These are phyloP conservation scores for Dasysyrphus tricinctus DNA, from an alignment of 2,888 invertebrate genomes.

Conservation along the genomic window DNA sequence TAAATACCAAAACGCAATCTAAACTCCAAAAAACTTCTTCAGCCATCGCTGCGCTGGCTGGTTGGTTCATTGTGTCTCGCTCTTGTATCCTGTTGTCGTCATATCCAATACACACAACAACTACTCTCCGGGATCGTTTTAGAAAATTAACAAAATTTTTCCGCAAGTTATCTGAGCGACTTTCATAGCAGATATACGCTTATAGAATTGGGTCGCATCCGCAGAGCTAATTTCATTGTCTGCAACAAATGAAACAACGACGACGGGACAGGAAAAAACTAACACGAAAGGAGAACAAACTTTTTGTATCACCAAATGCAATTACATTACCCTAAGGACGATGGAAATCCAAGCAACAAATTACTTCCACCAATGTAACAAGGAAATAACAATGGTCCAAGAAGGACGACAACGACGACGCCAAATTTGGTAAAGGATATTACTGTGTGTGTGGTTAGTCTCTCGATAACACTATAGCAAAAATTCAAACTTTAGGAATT, in stretches of 20 bases:
- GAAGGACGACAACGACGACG: slow-evolving; percentile 37
- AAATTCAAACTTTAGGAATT: slow-evolving; percentile 68
- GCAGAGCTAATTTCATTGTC: slow-evolving; percentile 74
- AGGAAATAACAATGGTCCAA: slow-evolving; percentile 66
- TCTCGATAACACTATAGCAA: slow-evolving; percentile 58
- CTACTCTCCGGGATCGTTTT: slow-evolving; percentile 61
- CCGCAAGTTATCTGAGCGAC: slow-evolving; percentile 63
- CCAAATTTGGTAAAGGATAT: slow-evolving; percentile 26
- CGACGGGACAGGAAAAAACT: slow-evolving; percentile 20
- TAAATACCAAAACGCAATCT: slow-evolving; percentile 71
- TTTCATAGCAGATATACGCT: slow-evolving; percentile 43
- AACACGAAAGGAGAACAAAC: slow-evolving; percentile 34
- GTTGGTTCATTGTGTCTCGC: slow-evolving; percentile 3
- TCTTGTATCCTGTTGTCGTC: slow-evolving; percentile 7
- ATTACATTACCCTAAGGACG: slow-evolving; percentile 73
- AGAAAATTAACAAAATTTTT: slow-evolving; percentile 72
- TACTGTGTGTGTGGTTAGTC: slow-evolving; percentile 12
- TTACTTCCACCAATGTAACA: slow-evolving; percentile 71
- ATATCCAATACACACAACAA: slow-evolving; percentile 26
- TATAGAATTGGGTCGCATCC: slow-evolving; percentile 69
- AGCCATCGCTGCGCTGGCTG: background rate
- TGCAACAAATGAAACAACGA: slow-evolving; percentile 53
- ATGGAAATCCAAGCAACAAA: slow-evolving; percentile 70
- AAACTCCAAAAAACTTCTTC: slow-evolving; percentile 53
- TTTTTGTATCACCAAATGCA: slow-evolving; percentile 69